Percentiles rank a stretch among this genome's conserved stretches.
Evolutionary conservation across 2,113 vertebrate genomes (phyloP).

Genomic region (Bos indicus): DNA sequence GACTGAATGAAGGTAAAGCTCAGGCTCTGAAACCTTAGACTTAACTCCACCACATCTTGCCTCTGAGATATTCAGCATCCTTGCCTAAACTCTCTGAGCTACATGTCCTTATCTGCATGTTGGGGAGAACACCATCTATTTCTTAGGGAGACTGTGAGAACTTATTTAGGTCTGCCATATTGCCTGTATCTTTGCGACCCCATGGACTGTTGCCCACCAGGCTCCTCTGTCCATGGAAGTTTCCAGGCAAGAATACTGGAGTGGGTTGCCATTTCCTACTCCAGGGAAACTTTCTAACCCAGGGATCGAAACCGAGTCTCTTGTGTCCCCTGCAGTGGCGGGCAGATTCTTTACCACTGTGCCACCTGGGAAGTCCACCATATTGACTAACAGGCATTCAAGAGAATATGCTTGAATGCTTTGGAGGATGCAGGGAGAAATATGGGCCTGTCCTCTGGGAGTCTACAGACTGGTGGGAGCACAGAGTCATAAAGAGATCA

Average conservation of each 20-base stretch:
- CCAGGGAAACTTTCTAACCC: not conserved
- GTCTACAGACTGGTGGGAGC: not conserved
- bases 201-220: not conserved
- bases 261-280: not conserved
- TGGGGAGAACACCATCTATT: not conserved
- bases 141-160: not conserved
- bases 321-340: not conserved
- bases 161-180: no score
- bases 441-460: not conserved
- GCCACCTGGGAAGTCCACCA: not conserved
- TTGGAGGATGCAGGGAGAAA: not conserved
- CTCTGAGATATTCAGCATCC: not conserved
- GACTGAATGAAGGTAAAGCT: not conserved
- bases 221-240: not conserved
- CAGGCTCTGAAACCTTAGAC: not conserved
- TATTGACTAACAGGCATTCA: not conserved
- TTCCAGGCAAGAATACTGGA: not conserved
- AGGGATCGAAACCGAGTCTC: not conserved
- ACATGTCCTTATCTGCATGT: not conserved
- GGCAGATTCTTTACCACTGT: not conserved
- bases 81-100: not conserved
- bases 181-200: not conserved
- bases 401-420: not conserved
- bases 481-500: not conserved
- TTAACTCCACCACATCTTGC: not conserved